phyloP scores from a whole-genome alignment of 2,797 vertebrate species.

The Podarcis lilfordi region DNA sequence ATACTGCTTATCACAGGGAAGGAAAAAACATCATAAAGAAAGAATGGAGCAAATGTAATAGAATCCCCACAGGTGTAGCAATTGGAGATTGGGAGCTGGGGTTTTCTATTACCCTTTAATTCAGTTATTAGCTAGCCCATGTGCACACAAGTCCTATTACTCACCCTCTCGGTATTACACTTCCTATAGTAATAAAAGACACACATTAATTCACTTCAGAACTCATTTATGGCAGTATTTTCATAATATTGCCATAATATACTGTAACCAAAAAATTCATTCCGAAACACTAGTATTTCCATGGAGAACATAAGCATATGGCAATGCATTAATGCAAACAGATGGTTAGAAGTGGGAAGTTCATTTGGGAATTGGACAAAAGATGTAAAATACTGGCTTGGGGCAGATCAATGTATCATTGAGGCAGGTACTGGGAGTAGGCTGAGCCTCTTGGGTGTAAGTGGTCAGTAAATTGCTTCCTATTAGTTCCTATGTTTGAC shows the following conservation, averaged over 20 bases:
- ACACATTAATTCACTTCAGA: neutral
- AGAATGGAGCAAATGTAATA: neutral
- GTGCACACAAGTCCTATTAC: neutral
- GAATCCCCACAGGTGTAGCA: neutral
- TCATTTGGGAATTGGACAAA: neutral
- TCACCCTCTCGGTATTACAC: neutral
- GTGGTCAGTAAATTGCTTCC: neutral
- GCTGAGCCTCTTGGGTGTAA: neutral
- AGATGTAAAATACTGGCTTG: neutral
- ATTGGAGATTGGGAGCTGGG: too few species aligned
- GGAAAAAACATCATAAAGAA: neutral
- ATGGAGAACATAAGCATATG: rapidly evolving
- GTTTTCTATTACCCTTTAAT: neutral
- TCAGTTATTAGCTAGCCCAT: neutral
- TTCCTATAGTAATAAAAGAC: slow-evolving; percentile 3
- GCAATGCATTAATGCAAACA: rapidly evolving
- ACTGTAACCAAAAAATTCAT: neutral
- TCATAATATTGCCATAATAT: slow-evolving; percentile 20
- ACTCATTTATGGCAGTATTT: neutral
- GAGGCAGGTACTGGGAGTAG: neutral
- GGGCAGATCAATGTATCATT: neutral
- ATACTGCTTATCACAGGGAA: neutral
- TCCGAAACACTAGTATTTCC: neutral
- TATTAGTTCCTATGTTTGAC: neutral
- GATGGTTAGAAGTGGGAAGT: neutral